Evolutionary conservation across 2,888 invertebrate species (phyloP).

Genomic region (Drosophila mimica): DNA sequence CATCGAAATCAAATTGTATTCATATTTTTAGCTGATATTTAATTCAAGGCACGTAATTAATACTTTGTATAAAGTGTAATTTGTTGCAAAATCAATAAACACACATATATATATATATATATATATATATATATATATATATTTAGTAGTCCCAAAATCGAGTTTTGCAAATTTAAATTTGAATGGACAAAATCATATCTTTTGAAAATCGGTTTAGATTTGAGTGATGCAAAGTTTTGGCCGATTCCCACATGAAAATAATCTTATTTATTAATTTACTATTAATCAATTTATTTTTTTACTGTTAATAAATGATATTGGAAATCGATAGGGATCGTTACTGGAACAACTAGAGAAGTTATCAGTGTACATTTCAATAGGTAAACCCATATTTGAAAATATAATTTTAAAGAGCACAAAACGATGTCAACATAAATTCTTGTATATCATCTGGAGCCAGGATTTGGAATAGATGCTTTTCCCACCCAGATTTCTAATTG

Average conservation of each 20-base stretch:
- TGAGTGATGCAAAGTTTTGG: neutral
- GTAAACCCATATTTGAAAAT: neutral
- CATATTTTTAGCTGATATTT: neutral
- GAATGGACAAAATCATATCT: neutral
- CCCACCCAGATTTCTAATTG: neutral
- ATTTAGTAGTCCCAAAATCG: conserved; percentile 1
- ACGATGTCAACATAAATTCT: neutral
- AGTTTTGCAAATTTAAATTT: neutral
- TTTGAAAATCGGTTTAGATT: neutral
- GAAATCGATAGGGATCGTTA: neutral
- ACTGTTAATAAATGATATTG: too few species aligned
- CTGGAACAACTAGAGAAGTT: neutral
- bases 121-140: neutral
- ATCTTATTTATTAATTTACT: neutral
- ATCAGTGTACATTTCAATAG: neutral
- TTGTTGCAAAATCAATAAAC: conserved; percentile 21
- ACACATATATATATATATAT: neutral
- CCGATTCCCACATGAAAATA: neutral
- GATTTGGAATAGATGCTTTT: neutral
- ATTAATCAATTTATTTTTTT: too few species aligned
- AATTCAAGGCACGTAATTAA: neutral
- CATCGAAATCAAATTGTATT: conserved; percentile 1
- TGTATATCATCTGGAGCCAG: neutral
- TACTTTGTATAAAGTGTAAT: conserved; percentile 17
- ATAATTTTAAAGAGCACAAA: neutral